These are phyloP conservation scores for Sarcophaga carnaria DNA, from an alignment of 2,888 invertebrate genomes.

Conservation along the genomic window DNA sequence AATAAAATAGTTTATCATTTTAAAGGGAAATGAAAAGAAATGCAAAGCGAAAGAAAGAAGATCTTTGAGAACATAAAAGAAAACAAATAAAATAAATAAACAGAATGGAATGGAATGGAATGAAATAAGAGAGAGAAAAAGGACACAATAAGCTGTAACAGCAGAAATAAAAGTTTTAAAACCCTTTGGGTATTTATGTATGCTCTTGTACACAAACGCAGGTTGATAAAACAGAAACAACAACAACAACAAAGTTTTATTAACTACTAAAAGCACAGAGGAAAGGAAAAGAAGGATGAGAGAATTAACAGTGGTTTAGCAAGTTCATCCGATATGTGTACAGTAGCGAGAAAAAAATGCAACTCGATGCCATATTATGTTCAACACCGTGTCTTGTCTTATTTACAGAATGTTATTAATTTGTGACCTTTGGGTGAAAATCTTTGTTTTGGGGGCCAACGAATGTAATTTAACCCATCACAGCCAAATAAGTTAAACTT, in stretches of 20 bases:
- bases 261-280: background rate
- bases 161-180: conserved; percentile 40
- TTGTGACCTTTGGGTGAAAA: too few relatives aligned
- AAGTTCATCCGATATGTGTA: background rate
- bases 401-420: too few relatives aligned
- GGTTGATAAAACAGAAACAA: conserved; percentile 33
- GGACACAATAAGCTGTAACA: conserved; percentile 28
- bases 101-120: background rate
- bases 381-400: too few relatives aligned
- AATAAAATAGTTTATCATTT: conserved; percentile 64
- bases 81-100: background rate
- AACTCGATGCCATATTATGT: too few relatives aligned
- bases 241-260: conserved; percentile 16
- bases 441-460: too few relatives aligned
- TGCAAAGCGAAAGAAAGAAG: background rate
- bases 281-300: background rate
- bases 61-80: conserved; percentile 19
- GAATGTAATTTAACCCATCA: too few relatives aligned
- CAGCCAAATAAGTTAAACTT: too few relatives aligned
- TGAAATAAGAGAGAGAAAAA: background rate
- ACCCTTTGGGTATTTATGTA: conserved; percentile 57
- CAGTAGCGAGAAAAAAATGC: too few relatives aligned
- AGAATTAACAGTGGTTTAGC: conserved; percentile 24
- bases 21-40: background rate
- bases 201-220: conserved; percentile 11